Conservation (phyloP, 2,113 vertebrate genomes). For the Ailurus styani region DNA sequence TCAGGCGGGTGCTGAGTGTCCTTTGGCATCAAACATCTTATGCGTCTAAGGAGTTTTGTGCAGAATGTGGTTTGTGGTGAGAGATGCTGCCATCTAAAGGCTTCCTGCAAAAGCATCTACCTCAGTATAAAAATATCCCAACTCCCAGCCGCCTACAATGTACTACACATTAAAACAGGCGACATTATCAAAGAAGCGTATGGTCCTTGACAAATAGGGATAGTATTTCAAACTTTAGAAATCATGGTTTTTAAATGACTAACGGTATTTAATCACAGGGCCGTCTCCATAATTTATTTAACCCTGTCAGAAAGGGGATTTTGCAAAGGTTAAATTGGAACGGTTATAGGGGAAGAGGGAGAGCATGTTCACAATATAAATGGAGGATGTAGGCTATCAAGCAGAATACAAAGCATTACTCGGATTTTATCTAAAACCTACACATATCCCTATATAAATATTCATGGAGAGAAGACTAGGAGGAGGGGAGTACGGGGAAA, state of each 20-base stretch:
- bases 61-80: conserved; percentile 15
- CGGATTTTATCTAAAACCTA: background rate
- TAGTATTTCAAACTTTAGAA: background rate
- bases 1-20: background rate
- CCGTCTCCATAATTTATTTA: conserved; percentile 17
- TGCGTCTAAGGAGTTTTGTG: background rate
- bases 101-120: background rate
- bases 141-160: background rate
- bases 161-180: background rate
- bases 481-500: background rate
- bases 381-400: background rate
- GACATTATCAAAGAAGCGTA: background rate
- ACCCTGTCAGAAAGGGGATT: background rate
- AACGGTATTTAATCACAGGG: background rate
- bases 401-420: background rate
- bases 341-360: background rate
- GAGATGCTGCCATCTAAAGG: conserved; percentile 74
- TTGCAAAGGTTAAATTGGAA: background rate
- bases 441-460: background rate
- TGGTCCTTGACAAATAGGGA: background rate
- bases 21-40: background rate
- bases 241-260: background rate
- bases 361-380: background rate
- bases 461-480: background rate
- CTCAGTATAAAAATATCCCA: background rate